Evolutionary conservation across 1,140 invertebrate genomes (phyloP).

Genomic region (Eupeodes corollae): DNA sequence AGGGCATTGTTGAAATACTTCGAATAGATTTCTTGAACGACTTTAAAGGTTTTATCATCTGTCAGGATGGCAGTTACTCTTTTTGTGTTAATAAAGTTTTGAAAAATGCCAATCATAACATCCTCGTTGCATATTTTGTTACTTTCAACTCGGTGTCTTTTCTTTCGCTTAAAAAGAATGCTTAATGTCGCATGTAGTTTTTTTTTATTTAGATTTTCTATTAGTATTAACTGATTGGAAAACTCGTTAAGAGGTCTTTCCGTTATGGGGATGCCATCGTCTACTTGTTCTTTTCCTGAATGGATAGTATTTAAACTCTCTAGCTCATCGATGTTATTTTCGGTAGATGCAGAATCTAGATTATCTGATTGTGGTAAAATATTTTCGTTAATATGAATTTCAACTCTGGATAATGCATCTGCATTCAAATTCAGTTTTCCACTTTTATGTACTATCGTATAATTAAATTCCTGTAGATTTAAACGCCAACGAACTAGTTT

Average conservation of each 20-base stretch:
- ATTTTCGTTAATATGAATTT: neutral
- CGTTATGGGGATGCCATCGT: conserved; percentile 7
- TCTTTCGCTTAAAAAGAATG: no score
- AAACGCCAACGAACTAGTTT: no score
- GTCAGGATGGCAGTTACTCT: conserved; percentile 8
- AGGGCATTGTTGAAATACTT: no score
- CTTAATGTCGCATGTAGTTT: no score
- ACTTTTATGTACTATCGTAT: no score
- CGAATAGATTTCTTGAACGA: conserved; percentile 5
- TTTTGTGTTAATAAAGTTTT: conserved; percentile 10
- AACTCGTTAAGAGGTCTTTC: conserved; percentile 6
- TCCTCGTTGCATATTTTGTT: conserved; percentile 9
- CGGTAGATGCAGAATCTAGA: neutral
- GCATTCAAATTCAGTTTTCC: conserved; percentile 23
- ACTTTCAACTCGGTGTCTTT: neutral
- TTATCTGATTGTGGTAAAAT: no score
- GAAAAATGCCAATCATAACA: no score
- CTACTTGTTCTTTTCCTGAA: conserved; percentile 1
- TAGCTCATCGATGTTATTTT: neutral
- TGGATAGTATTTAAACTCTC: conserved; percentile 4
- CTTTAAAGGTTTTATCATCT: conserved; percentile 9
- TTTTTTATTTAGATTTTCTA: conserved; percentile 7
- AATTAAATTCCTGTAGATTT: no score
- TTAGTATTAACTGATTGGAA: conserved; percentile 1
- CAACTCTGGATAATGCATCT: conserved; percentile 17